phyloP scores from a whole-genome alignment of 2,113 vertebrate species.

The Falco punctatus region DNA sequence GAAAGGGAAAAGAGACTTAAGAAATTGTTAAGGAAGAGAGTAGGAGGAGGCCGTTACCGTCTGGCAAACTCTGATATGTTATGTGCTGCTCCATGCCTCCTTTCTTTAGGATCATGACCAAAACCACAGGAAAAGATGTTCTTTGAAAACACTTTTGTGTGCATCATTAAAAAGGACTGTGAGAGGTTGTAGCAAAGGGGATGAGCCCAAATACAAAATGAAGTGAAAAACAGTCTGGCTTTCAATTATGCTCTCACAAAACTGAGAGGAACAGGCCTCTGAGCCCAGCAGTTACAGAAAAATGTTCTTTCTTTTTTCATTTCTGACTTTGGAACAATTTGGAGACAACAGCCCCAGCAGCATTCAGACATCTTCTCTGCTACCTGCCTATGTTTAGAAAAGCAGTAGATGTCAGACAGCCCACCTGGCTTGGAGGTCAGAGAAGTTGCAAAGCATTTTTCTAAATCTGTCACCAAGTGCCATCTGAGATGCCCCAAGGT shows the following conservation, averaged over 20 bases:
- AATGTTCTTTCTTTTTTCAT: not conserved
- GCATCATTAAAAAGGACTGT: not conserved
- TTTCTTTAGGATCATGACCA: not conserved
- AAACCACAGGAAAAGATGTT: not conserved
- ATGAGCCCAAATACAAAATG: not conserved
- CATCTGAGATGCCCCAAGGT: not conserved
- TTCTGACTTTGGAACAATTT: not conserved
- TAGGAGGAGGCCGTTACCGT: not conserved
- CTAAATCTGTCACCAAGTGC: not conserved
- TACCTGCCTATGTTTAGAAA: not conserved
- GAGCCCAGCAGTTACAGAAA: not conserved
- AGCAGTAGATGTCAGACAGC: not conserved
- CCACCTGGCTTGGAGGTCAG: not conserved
- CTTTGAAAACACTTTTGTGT: not conserved
- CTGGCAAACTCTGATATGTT: not conserved
- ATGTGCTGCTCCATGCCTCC: not conserved
- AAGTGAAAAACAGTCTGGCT: conserved; percentile 1
- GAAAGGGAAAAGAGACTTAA: not conserved
- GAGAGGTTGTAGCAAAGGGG: not conserved
- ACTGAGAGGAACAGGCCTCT: not conserved
- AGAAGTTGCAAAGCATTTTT: not conserved
- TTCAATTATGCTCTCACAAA: not conserved
- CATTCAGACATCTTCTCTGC: not conserved
- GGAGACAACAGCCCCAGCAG: not conserved
- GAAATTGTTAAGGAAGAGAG: not conserved